A percentile compares a stretch with the other conserved stretches of the same genome.
Evolutionary conservation across 1,140 invertebrate genomes (phyloP).

Genomic region (Diorhabda sublineata): DNA sequence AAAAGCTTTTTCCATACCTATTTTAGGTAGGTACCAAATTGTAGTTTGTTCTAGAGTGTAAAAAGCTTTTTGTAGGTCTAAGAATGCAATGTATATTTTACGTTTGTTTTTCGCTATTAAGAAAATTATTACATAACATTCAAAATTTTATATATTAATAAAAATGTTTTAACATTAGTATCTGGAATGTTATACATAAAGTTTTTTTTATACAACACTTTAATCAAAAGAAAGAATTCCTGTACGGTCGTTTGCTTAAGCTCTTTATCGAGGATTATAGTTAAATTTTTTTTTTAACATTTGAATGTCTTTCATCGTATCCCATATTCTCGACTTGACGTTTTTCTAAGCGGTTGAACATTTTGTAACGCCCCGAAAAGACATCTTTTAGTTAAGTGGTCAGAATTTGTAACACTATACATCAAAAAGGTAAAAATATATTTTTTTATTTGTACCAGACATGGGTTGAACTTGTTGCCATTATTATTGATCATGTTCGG

Average conservation of each 20-base stretch:
- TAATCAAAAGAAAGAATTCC: slow-evolving; percentile 14
- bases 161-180: too few species aligned
- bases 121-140: too few species aligned
- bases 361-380: slow-evolving; percentile 13
- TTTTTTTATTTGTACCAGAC: slow-evolving; percentile 20
- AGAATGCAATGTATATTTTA: too few species aligned
- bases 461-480: slow-evolving; percentile 30
- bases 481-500: slow-evolving; percentile 35
- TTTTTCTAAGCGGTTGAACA: slow-evolving; percentile 15
- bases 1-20: too few species aligned
- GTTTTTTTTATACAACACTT: too few species aligned
- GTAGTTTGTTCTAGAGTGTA: too few species aligned
- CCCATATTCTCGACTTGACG: slow-evolving; percentile 13
- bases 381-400: slow-evolving; percentile 19
- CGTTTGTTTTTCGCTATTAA: too few species aligned
- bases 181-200: too few species aligned
- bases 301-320: not conserved
- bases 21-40: too few species aligned
- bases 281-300: slow-evolving; percentile 5
- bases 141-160: too few species aligned
- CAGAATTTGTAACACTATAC: slow-evolving; percentile 36
- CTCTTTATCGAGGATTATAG: slow-evolving; percentile 18
- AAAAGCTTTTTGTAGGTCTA: too few species aligned
- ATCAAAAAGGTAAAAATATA: slow-evolving; percentile 3
- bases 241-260: slow-evolving; percentile 14